phyloP scores from a whole-genome alignment of 1,140 invertebrate species.

The Dreissena rostriformis region DNA sequence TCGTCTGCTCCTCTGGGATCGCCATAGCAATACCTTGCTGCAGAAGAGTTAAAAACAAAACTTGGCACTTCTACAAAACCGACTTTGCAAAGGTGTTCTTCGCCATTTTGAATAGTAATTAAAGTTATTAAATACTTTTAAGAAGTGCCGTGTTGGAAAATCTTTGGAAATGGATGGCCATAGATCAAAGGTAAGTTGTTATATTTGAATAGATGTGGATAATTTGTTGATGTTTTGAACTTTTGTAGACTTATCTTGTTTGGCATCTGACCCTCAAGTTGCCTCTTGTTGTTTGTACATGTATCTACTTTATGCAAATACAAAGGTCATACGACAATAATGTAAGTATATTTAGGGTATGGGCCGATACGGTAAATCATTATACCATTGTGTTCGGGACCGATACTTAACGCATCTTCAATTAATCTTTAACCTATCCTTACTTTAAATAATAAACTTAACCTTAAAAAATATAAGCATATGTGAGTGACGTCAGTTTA shows the following conservation, averaged over 20 bases:
- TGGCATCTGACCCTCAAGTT: not conserved
- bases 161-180: not conserved
- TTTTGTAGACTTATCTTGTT: not conserved
- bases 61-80: not conserved
- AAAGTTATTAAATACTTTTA: not conserved
- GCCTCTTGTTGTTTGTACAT: not conserved
- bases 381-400: not conserved
- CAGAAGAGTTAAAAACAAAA: not conserved
- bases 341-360: not conserved
- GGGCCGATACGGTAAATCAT: not conserved
- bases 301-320: not conserved
- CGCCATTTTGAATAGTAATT: not conserved
- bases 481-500: not conserved
- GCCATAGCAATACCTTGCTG: not conserved
- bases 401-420: not conserved
- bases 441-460: not conserved
- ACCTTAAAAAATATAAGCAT: not conserved
- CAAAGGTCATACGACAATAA: conserved; percentile 3
- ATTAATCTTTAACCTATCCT: not conserved
- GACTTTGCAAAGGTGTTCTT: not conserved
- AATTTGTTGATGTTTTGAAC: not conserved
- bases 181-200: not conserved
- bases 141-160: not conserved
- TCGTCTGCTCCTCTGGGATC: too few relatives aligned
- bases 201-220: not conserved